Conservation (phyloP, 2,113 vertebrate genomes). For the Monarcha castaneiventris region DNA sequence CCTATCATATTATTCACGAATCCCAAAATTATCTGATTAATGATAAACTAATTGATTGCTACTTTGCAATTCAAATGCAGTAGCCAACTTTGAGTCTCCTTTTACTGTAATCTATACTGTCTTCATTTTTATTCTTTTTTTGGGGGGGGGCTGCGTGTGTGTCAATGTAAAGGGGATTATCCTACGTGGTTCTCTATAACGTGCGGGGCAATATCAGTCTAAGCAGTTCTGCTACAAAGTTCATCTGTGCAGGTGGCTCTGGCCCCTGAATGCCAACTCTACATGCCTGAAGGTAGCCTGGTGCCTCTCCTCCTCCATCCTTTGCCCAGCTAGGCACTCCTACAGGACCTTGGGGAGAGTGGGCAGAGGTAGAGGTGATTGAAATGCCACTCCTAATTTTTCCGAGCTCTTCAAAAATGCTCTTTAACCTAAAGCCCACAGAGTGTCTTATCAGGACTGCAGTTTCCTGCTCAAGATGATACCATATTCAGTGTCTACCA, state of each 20-base stretch:
- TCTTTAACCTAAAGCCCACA: background rate
- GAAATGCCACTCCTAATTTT: background rate
- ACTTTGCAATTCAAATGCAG: constrained; percentile 64
- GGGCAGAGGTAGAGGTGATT: background rate
- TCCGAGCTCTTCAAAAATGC: background rate
- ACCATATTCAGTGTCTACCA: background rate
- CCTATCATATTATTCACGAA: constrained; percentile 79
- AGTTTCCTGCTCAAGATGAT: background rate
- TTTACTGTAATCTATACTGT: background rate
- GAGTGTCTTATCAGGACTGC: background rate
- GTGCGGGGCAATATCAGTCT: background rate
- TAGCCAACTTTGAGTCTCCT: constrained; percentile 25
- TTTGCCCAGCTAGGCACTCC: background rate
- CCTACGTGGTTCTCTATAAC: background rate
- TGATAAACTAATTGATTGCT: constrained; percentile 84
- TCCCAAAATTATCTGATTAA: constrained; percentile 83
- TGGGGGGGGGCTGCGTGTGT: background rate
- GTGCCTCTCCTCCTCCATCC: background rate
- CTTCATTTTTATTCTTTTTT: background rate
- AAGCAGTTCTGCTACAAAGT: background rate
- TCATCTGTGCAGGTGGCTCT: background rate
- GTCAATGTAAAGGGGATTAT: background rate
- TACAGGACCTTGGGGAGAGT: background rate
- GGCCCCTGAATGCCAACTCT: background rate
- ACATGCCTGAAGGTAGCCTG: background rate